Conservation (phyloP, 2,113 vertebrate genomes). For the Xenopus laevis region DNA sequence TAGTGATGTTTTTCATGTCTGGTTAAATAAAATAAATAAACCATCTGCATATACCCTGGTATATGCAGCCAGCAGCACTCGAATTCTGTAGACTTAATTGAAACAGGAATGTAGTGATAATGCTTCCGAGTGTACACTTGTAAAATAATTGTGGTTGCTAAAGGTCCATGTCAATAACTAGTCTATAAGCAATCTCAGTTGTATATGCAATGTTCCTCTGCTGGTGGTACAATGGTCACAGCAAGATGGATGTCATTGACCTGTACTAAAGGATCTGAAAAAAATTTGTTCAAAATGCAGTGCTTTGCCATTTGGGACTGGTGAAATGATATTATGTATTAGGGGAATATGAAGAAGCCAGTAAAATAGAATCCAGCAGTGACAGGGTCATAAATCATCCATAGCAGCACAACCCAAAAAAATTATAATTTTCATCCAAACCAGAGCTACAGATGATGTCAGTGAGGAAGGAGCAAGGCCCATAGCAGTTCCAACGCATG, state of each 20-base stretch:
- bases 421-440: not conserved
- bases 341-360: not conserved
- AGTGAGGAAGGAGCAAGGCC: not conserved
- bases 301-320: not conserved
- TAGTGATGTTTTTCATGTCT: not conserved
- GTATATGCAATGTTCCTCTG: not conserved
- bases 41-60: no score
- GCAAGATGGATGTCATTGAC: conserved; percentile 7
- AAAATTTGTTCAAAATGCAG: not conserved
- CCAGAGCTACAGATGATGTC: not conserved
- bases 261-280: conserved; percentile 11
- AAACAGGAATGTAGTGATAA: no score
- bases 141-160: no score
- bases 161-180: no score
- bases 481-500: not conserved
- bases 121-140: not conserved
- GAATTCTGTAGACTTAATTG: no score
- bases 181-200: no score
- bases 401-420: not conserved
- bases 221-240: not conserved
- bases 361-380: no score
- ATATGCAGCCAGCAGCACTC: no score
- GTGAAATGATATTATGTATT: not conserved
- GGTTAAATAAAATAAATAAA: no score
- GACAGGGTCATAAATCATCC: no score